Base-by-base conservation (phyloP, 2,797 vertebrate genomes). In the Neoniphon sammara region DNA sequence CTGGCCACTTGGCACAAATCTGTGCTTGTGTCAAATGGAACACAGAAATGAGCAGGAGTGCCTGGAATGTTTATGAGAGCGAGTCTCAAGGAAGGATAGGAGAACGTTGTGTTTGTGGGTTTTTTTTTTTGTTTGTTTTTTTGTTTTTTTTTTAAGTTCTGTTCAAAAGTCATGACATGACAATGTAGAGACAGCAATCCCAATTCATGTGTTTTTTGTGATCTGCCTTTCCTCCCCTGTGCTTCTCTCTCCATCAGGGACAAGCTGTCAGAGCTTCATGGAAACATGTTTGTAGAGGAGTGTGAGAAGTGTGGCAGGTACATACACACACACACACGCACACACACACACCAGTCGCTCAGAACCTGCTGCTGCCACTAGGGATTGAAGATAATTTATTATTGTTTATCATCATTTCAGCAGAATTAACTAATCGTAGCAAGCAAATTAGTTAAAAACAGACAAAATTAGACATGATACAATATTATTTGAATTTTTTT, bases 271-370 rank as follows among this genome's bases (percentile, higher is more conserved):
- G 98, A 99, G 91, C 96, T 99, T 11, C 98, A 99, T 0, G 98
- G 98, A 73, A 99, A 99, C 94, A 99, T 99, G 97, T 99, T 99
- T 70, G 93, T 98, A 80, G 98, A 99, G 70, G 97, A 99, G 83
- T 99, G 98, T 5, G 91, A 93, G 86, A 98, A 97, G 83, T 99
- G 97, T 30, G 96, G 96, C 92, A 98, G 94, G 98, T 98, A 94
- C 23, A 95, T 95, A 0, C 11, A 5, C 25, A 27, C 25, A 70
- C 42, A 18, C 75, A 67, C 27, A 1, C 61, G 5, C 31, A 34
- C 7, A 34, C 2, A 34, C 31, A 7, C 31, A 34, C 31, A 34
- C 31, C 31, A 34, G 5, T 34, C 31, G 31, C 31, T 5, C 7
- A 8, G 31, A 34, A 8, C 31, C 31, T 34, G 31, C 5, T 8